Percentiles rank a stretch among this genome's conserved stretches.
Evolutionary conservation across 1,140 invertebrate species (phyloP).

Genomic region (Ceratina australensis): DNA sequence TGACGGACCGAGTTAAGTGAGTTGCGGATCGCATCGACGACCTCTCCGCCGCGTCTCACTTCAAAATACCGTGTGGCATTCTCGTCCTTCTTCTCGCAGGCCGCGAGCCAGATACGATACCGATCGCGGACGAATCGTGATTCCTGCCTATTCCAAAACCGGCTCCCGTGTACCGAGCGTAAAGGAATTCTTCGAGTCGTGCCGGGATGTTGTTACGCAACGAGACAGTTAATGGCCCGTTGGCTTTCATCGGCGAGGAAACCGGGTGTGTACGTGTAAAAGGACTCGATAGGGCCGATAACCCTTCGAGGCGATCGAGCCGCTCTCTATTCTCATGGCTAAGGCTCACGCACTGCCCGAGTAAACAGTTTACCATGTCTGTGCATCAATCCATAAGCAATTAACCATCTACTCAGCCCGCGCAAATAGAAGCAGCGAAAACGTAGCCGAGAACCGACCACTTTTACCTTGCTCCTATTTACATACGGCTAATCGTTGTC

Average conservation of each 20-base stretch:
- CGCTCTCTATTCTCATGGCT: too few species aligned
- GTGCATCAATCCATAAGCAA: too few species aligned
- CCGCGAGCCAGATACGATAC: neutral
- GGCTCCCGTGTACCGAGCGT: conserved; percentile 15
- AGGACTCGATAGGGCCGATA: conserved; percentile 53
- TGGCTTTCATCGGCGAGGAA: conserved; percentile 70
- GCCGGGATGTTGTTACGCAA: conserved; percentile 67
- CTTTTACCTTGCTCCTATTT: too few species aligned
- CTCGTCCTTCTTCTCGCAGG: neutral
- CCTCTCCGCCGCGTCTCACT: conserved; percentile 75
- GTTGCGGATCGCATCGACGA: conserved; percentile 73
- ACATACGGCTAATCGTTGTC: neutral
- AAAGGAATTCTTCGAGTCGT: conserved; percentile 26
- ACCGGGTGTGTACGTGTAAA: conserved; percentile 48
- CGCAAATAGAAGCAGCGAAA: too few species aligned
- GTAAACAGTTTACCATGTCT: too few species aligned
- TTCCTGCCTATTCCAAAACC: neutral
- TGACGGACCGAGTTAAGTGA: conserved; percentile 71
- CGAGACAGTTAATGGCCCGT: conserved; percentile 69
- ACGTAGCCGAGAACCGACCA: too few species aligned
- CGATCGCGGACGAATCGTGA: too few species aligned
- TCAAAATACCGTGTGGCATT: conserved; percentile 60
- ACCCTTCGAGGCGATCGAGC: conserved; percentile 54
- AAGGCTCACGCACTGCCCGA: too few species aligned
- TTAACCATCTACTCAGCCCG: too few species aligned